Evolutionary conservation across 2,888 invertebrate species (phyloP).

Genomic region (Xiphydria camelus): DNA sequence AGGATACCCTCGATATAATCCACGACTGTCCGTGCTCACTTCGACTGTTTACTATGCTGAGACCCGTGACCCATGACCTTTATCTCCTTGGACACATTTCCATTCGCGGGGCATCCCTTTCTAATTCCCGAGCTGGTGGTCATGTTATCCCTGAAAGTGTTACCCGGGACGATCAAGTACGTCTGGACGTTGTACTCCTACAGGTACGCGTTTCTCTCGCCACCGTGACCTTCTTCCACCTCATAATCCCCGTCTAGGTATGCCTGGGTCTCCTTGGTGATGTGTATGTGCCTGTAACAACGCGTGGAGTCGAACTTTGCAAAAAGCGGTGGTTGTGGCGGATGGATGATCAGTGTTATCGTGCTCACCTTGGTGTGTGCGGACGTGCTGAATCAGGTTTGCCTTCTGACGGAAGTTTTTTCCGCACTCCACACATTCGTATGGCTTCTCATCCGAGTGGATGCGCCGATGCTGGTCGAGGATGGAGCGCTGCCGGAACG

Average conservation of each 20-base stretch:
- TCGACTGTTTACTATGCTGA: constrained; percentile 70
- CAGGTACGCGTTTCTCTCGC: constrained; percentile 82
- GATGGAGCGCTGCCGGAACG: constrained; percentile 87
- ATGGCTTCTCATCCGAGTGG: constrained; percentile 95
- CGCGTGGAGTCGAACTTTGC: no score
- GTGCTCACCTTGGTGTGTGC: constrained; percentile 95
- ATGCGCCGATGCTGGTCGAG: constrained; percentile 91
- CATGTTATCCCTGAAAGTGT: constrained; percentile 59
- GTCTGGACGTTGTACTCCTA: constrained; percentile 94
- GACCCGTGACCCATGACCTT: constrained; percentile 89
- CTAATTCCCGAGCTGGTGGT: constrained; percentile 36
- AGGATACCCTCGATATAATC: no score
- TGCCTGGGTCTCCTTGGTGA: constrained; percentile 87
- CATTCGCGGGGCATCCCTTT: constrained; percentile 62
- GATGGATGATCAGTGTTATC: constrained; percentile 55
- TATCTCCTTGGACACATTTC: constrained; percentile 85
- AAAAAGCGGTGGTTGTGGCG: constrained; percentile 14
- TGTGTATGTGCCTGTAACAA: constrained; percentile 83
- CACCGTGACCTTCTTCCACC: constrained; percentile 88
- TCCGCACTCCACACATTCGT: constrained; percentile 93
- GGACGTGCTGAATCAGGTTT: constrained; percentile 96
- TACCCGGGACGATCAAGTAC: constrained; percentile 84
- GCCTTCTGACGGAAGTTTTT: constrained; percentile 96
- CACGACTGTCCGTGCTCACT: constrained; percentile 59
- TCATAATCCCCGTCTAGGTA: constrained; percentile 89